Percentiles rank a stretch among this genome's conserved stretches.
phyloP scores from a whole-genome alignment of 2,113 vertebrate genomes.

The Poecile atricapillus region DNA sequence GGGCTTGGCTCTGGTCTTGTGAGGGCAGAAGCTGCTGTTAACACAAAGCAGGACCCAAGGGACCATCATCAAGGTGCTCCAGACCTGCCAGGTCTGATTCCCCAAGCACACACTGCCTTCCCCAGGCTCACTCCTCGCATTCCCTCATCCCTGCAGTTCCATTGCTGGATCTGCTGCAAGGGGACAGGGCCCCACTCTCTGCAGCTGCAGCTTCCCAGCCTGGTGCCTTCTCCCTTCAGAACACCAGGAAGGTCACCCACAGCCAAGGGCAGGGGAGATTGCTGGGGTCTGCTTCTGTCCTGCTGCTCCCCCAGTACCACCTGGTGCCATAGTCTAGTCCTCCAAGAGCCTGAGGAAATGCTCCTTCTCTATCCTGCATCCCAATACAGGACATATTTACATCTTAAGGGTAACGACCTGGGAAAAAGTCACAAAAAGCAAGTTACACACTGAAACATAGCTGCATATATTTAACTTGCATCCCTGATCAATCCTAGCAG shows the following conservation, averaged over 20 bases:
- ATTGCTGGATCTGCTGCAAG: background rate
- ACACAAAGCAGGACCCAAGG: background rate
- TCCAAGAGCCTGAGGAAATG: background rate
- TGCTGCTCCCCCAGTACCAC: background rate
- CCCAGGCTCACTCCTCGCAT: background rate
- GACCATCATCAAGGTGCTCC: background rate
- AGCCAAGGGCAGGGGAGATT: background rate
- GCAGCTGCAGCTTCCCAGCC: background rate
- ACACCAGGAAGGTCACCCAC: rapidly evolving
- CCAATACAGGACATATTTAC: background rate
- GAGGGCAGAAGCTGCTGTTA: background rate
- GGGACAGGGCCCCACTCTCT: no score
- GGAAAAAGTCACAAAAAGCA: background rate
- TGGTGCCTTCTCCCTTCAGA: background rate
- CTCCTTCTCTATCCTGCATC: background rate
- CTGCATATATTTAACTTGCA: background rate
- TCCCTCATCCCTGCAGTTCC: rapidly evolving
- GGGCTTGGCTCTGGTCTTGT: background rate
- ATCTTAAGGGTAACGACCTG: background rate
- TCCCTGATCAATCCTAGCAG: background rate
- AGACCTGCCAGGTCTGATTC: background rate
- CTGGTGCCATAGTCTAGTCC: background rate
- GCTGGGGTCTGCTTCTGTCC: background rate
- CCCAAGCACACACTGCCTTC: rapidly evolving
- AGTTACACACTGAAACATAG: background rate